A percentile compares a stretch with the other conserved stretches of the same genome.
Conservation (phyloP, 1,140 invertebrate genomes). For the Rhagoletis zephyria region DNA sequence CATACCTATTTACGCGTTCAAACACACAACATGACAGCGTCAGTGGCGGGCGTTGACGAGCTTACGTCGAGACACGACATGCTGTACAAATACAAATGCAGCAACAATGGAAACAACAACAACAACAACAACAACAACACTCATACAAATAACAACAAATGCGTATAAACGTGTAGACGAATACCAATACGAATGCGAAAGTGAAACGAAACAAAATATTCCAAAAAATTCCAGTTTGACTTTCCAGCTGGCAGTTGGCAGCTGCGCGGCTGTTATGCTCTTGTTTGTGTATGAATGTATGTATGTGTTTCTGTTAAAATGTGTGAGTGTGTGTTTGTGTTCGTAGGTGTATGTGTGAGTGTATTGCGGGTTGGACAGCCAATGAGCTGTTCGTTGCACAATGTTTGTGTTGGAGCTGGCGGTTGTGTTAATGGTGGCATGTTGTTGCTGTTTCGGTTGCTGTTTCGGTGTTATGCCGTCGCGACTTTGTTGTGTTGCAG, state of each 20-base stretch:
- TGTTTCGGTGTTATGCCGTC: background rate
- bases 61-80: background rate
- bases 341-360: background rate
- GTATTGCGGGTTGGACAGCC: constrained; percentile 64
- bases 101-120: background rate
- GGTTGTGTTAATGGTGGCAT: background rate
- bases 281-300: background rate
- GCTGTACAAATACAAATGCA: constrained; percentile 59
- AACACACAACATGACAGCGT: background rate
- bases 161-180: background rate
- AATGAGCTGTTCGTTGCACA: constrained; percentile 62
- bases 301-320: background rate
- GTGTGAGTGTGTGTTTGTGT: background rate
- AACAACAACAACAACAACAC: constrained; percentile 55
- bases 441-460: background rate
- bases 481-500: background rate
- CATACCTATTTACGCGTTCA: too few relatives aligned
- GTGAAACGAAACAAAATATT: constrained; percentile 57
- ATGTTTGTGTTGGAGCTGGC: constrained; percentile 36
- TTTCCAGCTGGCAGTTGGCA: constrained; percentile 18
- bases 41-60: constrained; percentile 60
- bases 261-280: constrained; percentile 41
- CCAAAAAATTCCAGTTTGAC: constrained; percentile 54
- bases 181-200: constrained; percentile 50
- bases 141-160: background rate